Evolutionary conservation across 2,888 invertebrate species (phyloP), one percentile per base, ranked within the genome.

Genomic region (Phalangium opilio): DNA sequence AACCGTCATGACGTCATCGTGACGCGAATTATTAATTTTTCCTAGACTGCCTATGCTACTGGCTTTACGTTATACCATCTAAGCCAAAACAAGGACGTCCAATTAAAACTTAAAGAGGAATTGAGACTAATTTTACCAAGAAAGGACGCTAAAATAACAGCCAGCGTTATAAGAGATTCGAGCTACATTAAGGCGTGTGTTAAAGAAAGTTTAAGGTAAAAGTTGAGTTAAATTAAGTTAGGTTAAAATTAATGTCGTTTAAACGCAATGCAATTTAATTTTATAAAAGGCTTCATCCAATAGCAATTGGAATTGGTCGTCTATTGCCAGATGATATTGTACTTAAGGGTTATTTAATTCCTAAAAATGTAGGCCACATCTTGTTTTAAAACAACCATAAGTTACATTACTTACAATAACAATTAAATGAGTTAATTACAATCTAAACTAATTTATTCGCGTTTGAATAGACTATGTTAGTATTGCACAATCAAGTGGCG

Each of bases 51-150:
- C 0, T 85, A 82, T 63, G 73, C 81, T 0, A 75, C 78, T 7
- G 76, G 80, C 44, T 89, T 85, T 64, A 70, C 76, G 3, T 65
- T 91, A 10, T 87, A 89, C 63, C 79, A 87, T 61, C 65, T 93
- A 47, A 78, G 83, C 1, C 73, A 67, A 7, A 78, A 86, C 70
- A 71, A 71, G 8, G 61, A 71, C 10, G 73, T 72, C 20, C 91
- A 90, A 65, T 68, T 78, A 21, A 75, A 71, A 55, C 63, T 87
- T 7, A 74, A 72, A 54, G 60, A 73, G 41, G 89, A 90, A 67
- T 67, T 78, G 0, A 52, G 2, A 17, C 15, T 8, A 10, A 12
- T 38, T 38, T 14, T 38, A 17, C 38, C 38, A 2, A n/a, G 10
- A 15, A 10, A 2, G 8, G 2, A 38, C 10, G 10, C 38, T 17